These are phyloP conservation scores for Pluvialis apricaria DNA, from an alignment of 2,113 vertebrate genomes.

Conservation along the genomic window DNA sequence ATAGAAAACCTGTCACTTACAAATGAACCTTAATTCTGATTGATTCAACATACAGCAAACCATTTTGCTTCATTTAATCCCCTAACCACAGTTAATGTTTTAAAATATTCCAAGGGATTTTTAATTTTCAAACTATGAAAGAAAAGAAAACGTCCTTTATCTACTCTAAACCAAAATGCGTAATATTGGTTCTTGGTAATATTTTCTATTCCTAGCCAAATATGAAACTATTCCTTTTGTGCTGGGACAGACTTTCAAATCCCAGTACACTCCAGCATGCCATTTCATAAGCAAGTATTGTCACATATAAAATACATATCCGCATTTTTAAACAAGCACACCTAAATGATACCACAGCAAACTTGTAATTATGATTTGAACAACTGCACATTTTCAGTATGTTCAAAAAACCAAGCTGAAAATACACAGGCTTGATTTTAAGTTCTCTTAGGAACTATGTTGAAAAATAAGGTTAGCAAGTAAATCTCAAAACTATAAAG, in stretches of 20 bases:
- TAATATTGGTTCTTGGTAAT: background rate
- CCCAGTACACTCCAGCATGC: background rate
- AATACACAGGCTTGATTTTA: background rate
- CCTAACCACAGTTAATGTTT: slow-evolving; percentile 47
- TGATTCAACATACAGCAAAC: slow-evolving; percentile 58
- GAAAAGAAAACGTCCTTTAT: background rate
- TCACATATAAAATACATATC: background rate
- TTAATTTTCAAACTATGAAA: slow-evolving; percentile 9
- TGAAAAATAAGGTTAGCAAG: background rate
- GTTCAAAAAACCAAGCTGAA: background rate
- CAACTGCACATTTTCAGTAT: background rate
- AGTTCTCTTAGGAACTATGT: background rate
- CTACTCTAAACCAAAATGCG: background rate
- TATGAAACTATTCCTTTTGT: background rate
- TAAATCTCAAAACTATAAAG: background rate
- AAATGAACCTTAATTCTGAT: slow-evolving; percentile 66
- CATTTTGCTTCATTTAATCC: slow-evolving; percentile 61
- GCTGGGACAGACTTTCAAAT: background rate
- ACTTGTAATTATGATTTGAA: background rate
- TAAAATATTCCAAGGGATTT: slow-evolving; percentile 61
- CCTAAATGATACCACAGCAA: background rate
- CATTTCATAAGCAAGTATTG: background rate
- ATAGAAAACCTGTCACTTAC: slow-evolving; percentile 46
- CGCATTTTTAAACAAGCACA: background rate
- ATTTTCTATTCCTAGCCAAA: background rate